Evolutionary conservation across 2,113 vertebrate species (phyloP).

Genomic region (Myrmophylax atrothorax): DNA sequence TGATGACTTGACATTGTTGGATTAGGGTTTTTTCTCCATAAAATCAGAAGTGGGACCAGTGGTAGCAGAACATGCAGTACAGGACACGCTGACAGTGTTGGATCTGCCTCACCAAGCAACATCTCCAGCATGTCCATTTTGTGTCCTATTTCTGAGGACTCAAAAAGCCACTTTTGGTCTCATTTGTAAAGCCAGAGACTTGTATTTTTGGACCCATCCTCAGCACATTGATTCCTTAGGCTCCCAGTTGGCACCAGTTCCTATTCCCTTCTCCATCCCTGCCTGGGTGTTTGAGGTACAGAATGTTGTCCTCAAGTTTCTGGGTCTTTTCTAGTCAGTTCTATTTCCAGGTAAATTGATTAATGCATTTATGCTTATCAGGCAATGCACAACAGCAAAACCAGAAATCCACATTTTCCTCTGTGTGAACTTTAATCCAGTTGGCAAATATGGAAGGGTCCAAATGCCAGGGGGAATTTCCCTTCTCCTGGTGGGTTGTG

Average conservation of each 20-base stretch:
- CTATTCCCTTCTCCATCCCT: neutral
- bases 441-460: neutral
- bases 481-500: neutral
- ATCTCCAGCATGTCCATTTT: neutral
- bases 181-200: neutral
- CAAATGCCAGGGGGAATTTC: neutral
- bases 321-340: neutral
- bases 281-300: neutral
- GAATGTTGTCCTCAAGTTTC: neutral
- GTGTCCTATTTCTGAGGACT: neutral
- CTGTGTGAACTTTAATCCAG: neutral
- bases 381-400: neutral
- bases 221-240: neutral
- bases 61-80: neutral
- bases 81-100: neutral
- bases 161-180: neutral
- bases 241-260: neutral
- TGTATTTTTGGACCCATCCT: neutral
- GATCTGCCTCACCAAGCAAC: neutral
- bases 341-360: neutral
- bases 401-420: neutral
- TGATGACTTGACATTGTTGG: neutral
- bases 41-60: neutral
- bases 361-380: neutral
- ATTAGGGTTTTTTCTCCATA: neutral